Evolutionary conservation across 2,113 vertebrate species (phyloP).

Genomic region (Hassar affinis): DNA sequence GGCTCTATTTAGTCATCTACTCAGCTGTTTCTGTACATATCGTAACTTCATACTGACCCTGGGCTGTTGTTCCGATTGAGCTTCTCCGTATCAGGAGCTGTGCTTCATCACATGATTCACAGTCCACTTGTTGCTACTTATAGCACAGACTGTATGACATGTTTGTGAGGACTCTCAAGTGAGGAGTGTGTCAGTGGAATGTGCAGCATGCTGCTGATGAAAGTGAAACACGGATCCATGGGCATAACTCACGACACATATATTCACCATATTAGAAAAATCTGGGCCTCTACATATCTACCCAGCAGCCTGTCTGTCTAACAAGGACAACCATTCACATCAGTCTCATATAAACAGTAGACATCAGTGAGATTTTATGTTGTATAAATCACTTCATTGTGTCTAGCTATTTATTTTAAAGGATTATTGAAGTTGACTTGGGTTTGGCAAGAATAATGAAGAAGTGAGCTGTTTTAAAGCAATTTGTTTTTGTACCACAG

Average conservation of each 20-base stretch:
- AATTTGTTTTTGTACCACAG: neutral
- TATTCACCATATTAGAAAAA: conserved; percentile 25
- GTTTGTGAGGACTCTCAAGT: conserved; percentile 34
- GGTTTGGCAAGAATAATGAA: neutral
- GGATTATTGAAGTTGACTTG: neutral
- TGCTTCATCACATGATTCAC: conserved; percentile 13
- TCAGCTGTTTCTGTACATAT: conserved; percentile 5
- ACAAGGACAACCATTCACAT: neutral
- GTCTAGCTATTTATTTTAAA: neutral
- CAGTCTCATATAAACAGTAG: neutral
- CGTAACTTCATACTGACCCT: conserved; percentile 5
- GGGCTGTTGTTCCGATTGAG: neutral
- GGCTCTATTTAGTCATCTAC: neutral
- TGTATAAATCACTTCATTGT: neutral
- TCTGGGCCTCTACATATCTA: conserved; percentile 15
- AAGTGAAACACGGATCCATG: conserved; percentile 12
- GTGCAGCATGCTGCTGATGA: conserved; percentile 42
- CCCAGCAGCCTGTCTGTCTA: conserved; percentile 3
- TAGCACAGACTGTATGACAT: conserved; percentile 47
- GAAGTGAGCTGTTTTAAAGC: neutral
- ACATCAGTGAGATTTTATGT: neutral
- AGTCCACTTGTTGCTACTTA: conserved; percentile 53
- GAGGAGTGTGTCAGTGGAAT: conserved; percentile 27
- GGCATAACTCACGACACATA: conserved; percentile 24
- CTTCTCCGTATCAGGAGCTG: conserved; percentile 27